Conservation (phyloP, 2,888 invertebrate species). For the Griposia aprilina region DNA sequence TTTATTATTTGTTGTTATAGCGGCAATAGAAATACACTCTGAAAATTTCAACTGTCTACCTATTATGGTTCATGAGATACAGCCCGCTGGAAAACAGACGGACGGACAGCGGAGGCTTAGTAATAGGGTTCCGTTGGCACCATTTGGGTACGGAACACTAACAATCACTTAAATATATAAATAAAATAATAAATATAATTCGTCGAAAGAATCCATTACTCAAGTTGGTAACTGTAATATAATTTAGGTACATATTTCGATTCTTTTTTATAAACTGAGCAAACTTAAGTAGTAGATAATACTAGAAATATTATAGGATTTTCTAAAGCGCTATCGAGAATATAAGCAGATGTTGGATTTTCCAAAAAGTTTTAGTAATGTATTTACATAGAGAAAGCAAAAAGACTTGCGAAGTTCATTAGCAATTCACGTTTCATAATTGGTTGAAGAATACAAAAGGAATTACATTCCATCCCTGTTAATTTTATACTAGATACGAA, state of each 20-base stretch:
- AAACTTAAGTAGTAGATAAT: not conserved
- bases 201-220: not conserved
- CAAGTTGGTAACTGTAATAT: not conserved
- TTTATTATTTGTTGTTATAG: too few species aligned
- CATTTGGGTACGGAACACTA: not conserved
- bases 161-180: not conserved
- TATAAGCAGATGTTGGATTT: conserved; percentile 7
- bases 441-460: conserved; percentile 11
- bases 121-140: too few species aligned
- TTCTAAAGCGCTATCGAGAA: not conserved
- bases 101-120: too few species aligned
- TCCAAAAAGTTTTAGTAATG: conserved; percentile 8
- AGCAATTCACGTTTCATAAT: conserved; percentile 28
- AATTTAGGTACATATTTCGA: not conserved
- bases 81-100: too few species aligned
- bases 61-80: too few species aligned
- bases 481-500: not conserved
- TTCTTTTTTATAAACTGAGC: not conserved
- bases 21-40: too few species aligned
- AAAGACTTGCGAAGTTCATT: conserved; percentile 15
- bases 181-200: too few species aligned
- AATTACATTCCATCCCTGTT: not conserved
- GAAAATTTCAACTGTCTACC: too few species aligned
- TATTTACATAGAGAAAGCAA: conserved; percentile 38
- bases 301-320: not conserved